Evolutionary conservation across 30 jellyfish, hydroid and myxozoan species (phyloP), one percentile per base, ranked within the genome.

Genomic region (Nemopilema nomurai): DNA sequence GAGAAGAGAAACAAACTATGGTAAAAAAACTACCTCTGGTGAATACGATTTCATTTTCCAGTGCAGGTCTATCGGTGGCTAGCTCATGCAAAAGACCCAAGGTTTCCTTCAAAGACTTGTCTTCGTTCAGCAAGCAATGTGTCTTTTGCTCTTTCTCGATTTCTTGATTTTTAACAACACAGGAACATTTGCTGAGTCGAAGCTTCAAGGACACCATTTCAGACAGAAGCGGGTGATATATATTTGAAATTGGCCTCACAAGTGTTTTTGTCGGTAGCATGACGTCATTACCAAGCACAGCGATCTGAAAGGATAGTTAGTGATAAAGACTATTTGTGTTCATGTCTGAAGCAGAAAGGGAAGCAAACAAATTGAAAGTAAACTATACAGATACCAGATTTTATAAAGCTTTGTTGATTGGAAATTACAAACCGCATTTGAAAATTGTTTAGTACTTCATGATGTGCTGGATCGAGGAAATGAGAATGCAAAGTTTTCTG

Each of bases 211-310:
- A 90, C 49, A 86, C 69, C 19, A 84, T 24, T 7, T 50, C 73
- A 9, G 21, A 62, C 8, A 82, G 82, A 0, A 76, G 82, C 0
- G 83, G 82, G 53, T 77, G 70, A 82, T 83, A 75, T 13, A 83
- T 83, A 78, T 83, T 78, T 30, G 62, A 21, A 21, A 68, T 28
- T 29, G 92, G 90, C 78, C 27, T 64, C 18, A 25, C 49, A n/a
- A 87, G 74, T 4, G 77, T 74, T 24, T 62, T 64, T 33, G 18
- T 21, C 33, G 63, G 27, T 20, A 87, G 28, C 23, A 51, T 75
- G 21, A 83, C 52, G 83, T 89, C 85, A 63, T 41, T 76, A 18
- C 97, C 97, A 67, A 28, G 90, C 52, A 81, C 62, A 71, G 82
- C 72, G 63, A 82, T 32, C 97, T 89, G 51, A 21, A 30, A 28